A percentile compares a stretch with the other conserved stretches of the same genome.
These are phyloP conservation scores for Gymnoscopelus braueri DNA, from an alignment of 2,797 vertebrate genomes.

Conservation along the genomic window DNA sequence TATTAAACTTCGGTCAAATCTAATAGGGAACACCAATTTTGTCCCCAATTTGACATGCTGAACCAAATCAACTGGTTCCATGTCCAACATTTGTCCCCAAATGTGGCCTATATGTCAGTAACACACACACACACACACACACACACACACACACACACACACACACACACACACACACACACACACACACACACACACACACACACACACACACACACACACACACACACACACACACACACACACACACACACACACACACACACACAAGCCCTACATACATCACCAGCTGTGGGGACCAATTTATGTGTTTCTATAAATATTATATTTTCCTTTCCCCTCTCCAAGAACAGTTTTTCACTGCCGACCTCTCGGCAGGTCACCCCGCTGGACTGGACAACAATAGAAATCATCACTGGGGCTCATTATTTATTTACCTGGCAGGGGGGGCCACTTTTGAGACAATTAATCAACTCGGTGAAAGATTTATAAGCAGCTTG, in stretches of 20 bases:
- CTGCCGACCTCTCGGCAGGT: slow-evolving; percentile 56
- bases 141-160: background rate
- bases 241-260: background rate
- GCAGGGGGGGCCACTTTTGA: slow-evolving; percentile 70
- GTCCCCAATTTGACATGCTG: too few species aligned
- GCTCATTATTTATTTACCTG: slow-evolving; percentile 81
- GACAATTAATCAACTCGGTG: slow-evolving; percentile 78
- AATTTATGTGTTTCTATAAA: slow-evolving; percentile 49
- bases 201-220: slow-evolving; percentile 1
- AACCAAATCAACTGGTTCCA: too few species aligned
- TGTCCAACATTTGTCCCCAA: too few species aligned
- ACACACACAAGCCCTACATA: background rate
- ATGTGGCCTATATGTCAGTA: too few species aligned
- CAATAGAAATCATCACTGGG: slow-evolving; percentile 72
- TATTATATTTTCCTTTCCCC: slow-evolving; percentile 44
- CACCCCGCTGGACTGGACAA: slow-evolving; percentile 66
- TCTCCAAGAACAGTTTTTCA: slow-evolving; percentile 41
- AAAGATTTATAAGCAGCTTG: slow-evolving; percentile 80
- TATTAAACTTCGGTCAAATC: too few species aligned
- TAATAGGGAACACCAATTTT: too few species aligned
- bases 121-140: background rate
- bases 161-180: slow-evolving; percentile 11
- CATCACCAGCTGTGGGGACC: slow-evolving; percentile 32
- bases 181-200: slow-evolving; percentile 1
- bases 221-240: slow-evolving; percentile 20